Evolutionary conservation across 1,140 invertebrate genomes (phyloP).

Genomic region (Pentalonia nigronervosa): DNA sequence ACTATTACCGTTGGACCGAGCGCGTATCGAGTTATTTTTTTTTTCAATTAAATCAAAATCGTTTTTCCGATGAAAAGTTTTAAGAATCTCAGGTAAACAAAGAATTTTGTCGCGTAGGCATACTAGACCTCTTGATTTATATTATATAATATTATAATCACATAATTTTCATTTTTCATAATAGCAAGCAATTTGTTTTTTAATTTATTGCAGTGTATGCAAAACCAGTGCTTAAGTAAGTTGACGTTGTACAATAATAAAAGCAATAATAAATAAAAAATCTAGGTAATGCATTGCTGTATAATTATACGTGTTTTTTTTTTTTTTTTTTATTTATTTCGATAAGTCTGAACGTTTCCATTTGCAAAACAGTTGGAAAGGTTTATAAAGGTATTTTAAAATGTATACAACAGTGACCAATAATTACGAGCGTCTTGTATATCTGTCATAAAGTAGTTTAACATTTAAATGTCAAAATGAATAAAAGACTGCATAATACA

Average conservation of each 20-base stretch:
- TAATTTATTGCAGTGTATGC: neutral
- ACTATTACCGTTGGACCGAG: neutral
- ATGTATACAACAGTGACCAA: neutral
- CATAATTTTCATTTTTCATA: neutral
- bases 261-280: neutral
- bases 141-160: neutral
- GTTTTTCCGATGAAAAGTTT: neutral
- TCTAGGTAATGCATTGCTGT: neutral
- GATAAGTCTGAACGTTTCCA: neutral
- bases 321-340: too few species aligned
- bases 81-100: neutral
- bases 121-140: neutral
- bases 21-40: neutral
- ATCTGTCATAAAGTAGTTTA: neutral
- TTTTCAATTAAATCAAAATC: neutral
- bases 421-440: neutral
- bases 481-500: neutral
- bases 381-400: neutral
- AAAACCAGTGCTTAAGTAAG: neutral
- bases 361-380: neutral
- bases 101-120: neutral
- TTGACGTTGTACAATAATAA: neutral
- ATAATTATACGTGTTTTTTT: neutral
- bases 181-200: neutral
- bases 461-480: neutral